These are phyloP conservation scores for Pseudomyrmex cubaensis DNA, from an alignment of 1,140 invertebrate species.

Conservation along the genomic window DNA sequence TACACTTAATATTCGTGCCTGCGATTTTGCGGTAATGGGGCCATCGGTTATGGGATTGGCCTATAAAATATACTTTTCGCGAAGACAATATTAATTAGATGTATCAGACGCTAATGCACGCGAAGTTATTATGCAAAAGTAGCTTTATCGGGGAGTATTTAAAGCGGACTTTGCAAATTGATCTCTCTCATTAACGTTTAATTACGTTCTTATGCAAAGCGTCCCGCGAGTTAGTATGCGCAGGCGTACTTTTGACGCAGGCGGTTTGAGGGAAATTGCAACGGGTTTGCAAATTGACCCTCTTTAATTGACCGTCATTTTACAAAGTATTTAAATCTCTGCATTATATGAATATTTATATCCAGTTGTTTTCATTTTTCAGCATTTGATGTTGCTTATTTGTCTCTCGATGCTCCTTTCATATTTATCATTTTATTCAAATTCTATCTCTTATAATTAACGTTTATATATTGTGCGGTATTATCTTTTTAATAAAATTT, in stretches of 20 bases:
- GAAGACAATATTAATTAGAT: constrained; percentile 41
- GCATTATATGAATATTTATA: constrained; percentile 3
- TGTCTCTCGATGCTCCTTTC: not conserved
- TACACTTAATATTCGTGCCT: constrained; percentile 10
- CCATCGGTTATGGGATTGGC: not conserved
- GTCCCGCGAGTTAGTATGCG: constrained; percentile 22
- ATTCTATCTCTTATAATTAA: not conserved
- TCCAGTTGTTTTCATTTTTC: not conserved
- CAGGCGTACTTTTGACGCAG: constrained; percentile 13
- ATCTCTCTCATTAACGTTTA: constrained; percentile 53
- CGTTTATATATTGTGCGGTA: not conserved
- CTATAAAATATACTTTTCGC: constrained; percentile 15
- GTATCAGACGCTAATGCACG: constrained; percentile 15
- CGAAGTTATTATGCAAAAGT: constrained; percentile 29
- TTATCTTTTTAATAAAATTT: too few relatives aligned
- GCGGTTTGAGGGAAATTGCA: constrained; percentile 44
- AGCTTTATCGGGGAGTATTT: constrained; percentile 23
- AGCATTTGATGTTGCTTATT: not conserved
- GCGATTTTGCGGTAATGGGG: constrained; percentile 1
- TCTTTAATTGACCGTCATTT: constrained; percentile 29
- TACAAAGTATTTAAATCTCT: constrained; percentile 1
- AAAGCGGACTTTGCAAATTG: constrained; percentile 35
- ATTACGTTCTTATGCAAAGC: constrained; percentile 41
- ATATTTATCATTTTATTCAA: too few relatives aligned
- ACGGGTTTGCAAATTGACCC: constrained; percentile 41